These are phyloP conservation scores for Macrostomum lignano DNA, from an alignment of 1,140 invertebrate species.

Conservation along the genomic window DNA sequence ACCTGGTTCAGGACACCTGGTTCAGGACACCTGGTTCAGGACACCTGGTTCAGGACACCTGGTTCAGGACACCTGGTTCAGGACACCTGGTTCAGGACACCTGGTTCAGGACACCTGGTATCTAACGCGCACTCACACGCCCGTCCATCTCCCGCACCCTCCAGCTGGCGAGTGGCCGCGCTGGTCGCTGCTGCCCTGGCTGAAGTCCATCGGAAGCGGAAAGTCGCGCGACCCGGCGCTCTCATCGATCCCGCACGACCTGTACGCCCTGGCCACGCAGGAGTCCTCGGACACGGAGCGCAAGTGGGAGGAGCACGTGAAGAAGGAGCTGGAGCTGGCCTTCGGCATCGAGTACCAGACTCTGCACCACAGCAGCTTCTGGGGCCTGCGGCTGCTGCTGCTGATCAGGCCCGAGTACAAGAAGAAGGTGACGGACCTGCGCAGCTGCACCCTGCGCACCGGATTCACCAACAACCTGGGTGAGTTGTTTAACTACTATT, in stretches of 20 bases:
- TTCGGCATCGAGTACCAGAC: slow-evolving; percentile 7
- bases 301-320: slow-evolving; percentile 20
- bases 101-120: too few species aligned
- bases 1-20: too few species aligned
- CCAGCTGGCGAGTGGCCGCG: slow-evolving; percentile 14
- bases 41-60: too few species aligned
- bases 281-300: slow-evolving; percentile 20
- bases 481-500: too few species aligned
- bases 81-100: too few species aligned
- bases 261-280: slow-evolving; percentile 25
- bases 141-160: too few species aligned
- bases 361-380: slow-evolving; percentile 11
- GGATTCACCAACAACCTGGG: slow-evolving; percentile 24
- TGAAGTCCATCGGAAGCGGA: slow-evolving; percentile 18
- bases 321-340: slow-evolving; percentile 11
- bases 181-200: slow-evolving; percentile 15
- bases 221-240: slow-evolving; percentile 14
- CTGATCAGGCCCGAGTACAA: slow-evolving; percentile 16
- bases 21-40: too few species aligned
- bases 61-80: too few species aligned
- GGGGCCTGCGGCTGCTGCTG: slow-evolving; percentile 18
- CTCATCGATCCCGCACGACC: slow-evolving; percentile 17
- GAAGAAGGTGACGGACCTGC: slow-evolving; percentile 18
- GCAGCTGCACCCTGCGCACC: slow-evolving; percentile 21
- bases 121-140: too few species aligned